Conservation (phyloP, 2,113 vertebrate genomes). For the Ictidomys tridecemlineatus region DNA sequence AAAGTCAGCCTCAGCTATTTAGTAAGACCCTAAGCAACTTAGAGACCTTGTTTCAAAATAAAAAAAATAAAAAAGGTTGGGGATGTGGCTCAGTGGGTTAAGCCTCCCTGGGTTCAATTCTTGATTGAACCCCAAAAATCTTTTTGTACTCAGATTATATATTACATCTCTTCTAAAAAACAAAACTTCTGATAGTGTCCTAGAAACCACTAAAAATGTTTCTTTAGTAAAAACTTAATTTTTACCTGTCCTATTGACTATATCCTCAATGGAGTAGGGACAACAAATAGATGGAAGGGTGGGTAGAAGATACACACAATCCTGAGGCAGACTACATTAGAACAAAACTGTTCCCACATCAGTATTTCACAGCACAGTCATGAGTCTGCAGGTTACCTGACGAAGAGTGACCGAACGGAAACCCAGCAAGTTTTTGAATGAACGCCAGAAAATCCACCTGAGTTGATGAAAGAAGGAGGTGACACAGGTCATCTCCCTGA, state of each 20-base stretch:
- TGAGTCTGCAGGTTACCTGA: conserved; percentile 87
- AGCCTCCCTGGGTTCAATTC: no score
- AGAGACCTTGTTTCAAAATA: no score
- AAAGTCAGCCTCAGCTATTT: no score
- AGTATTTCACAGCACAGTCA: background rate
- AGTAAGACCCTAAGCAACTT: no score
- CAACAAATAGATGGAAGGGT: background rate
- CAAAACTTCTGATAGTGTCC: background rate
- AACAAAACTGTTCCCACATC: background rate
- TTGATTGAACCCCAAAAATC: no score
- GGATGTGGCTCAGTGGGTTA: no score
- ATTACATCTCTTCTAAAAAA: background rate
- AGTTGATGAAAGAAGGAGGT: conserved; percentile 95
- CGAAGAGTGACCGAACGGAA: conserved; percentile 96
- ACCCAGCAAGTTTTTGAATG: conserved; percentile 93
- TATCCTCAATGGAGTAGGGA: background rate
- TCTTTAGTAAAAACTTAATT: background rate
- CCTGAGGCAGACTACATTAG: background rate
- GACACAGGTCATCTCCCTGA: conserved; percentile 88
- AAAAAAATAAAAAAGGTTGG: no score
- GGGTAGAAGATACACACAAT: background rate
- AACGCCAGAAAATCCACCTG: conserved; percentile 93
- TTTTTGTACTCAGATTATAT: background rate
- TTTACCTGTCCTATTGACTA: background rate
- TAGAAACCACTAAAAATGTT: background rate